Base-by-base conservation (phyloP, 2,797 vertebrate species). In the Mus caroli region DNA sequence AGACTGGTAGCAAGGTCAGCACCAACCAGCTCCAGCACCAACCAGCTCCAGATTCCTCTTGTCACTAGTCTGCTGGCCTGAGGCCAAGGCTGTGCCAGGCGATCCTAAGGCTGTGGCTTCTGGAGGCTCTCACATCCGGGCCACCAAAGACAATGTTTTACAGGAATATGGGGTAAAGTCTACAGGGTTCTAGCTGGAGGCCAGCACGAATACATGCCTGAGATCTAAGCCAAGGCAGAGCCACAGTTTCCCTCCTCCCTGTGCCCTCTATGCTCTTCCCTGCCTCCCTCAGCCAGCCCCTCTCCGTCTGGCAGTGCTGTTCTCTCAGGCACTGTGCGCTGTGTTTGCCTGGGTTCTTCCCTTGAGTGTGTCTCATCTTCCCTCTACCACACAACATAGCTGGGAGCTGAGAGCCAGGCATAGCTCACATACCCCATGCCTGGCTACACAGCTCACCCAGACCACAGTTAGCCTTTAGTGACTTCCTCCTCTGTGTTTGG, bases 351-450 rank as follows among this genome's bases (percentile, higher is more conserved):
- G 52, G 71, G 7, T 60, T 40, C 24, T 46, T 56, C 77, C 92
- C 34, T 14, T 22, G 19, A 6, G 19, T 64, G 19, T 64, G n/a
- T 43, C n/a, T 46, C 17, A 14, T 1, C 2, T n/a, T 3, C 11
- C 14, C 22, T 3, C 46, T 6, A 13, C 17, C 19, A 12, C 78
- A 31, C 34, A 11, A 0, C 0, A 12, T 11, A 9, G 22, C 22
- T 20, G 31, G 79, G 43, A 60, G 50, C 52, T 77, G 67, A 37
- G 28, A 54, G 43, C 43, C 62, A 58, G 13, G 3, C 20, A 79
- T 11, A 76, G 43, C 1, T 40, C 71, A 67, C 37, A n/a, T 31
- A 67, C 56, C 78, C 24, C 1, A 12, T 4, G 69, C 62, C 71
- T 75, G 46, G 3, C 37, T 17, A 22, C 28, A 46, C 67, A 19